Evolutionary conservation across 1,140 invertebrate species (phyloP).

Genomic region (Mercenaria mercenaria): DNA sequence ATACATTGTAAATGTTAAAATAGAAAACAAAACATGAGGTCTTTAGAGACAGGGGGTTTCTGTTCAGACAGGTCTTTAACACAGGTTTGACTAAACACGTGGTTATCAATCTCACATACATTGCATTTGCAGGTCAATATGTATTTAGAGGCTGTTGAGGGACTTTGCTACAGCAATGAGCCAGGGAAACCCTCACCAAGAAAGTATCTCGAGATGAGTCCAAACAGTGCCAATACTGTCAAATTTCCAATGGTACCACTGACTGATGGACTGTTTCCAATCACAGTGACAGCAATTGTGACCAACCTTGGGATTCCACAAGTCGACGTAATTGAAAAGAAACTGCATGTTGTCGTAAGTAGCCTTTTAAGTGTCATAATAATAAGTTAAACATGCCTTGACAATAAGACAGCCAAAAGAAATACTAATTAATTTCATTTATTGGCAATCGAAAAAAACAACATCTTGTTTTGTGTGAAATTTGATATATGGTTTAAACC

Average conservation of each 20-base stretch:
- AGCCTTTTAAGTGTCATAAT: no score
- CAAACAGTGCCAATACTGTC: constrained; percentile 1
- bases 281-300: neutral
- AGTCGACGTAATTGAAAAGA: constrained; percentile 27
- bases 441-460: neutral
- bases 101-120: no score
- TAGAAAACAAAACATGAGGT: no score
- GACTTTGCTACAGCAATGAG: neutral
- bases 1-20: no score
- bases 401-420: neutral
- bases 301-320: neutral
- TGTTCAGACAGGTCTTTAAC: no score
- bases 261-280: neutral
- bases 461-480: no score
- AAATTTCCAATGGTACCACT: neutral
- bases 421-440: neutral
- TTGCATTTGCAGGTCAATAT: constrained; percentile 23
- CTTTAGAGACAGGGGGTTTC: no score
- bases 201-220: neutral
- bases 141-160: neutral
- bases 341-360: constrained; percentile 13
- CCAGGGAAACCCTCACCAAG: neutral
- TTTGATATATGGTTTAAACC: no score
- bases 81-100: no score
- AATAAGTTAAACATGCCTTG: neutral